Evolutionary conservation across 2,888 invertebrate genomes (phyloP), one percentile per base, ranked within the genome.

Genomic region (Leptinotarsa peninsularis): DNA sequence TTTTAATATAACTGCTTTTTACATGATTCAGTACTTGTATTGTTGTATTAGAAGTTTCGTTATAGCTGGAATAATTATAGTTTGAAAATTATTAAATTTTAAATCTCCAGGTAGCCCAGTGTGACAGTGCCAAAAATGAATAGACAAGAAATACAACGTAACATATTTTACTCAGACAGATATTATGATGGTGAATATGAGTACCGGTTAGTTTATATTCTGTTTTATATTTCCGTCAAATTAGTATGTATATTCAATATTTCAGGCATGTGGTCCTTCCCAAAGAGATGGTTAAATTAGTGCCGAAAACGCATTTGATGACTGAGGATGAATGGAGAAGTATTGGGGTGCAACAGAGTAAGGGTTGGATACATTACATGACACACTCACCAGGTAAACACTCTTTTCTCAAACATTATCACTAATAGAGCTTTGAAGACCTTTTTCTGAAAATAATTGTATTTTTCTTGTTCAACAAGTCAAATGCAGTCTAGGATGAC

Each of bases 311-410:
- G 71, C 97, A 97, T 88, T 89, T 98, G 78, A 97, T 98, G 97
- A 91, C 95, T 0, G 98, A 98, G 88, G 90, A 92, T 67, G 98
- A 98, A 89, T 98, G 98, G 98, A 92, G 98, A 84, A 91, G 93
- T 74, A 94, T 98, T 79, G 98, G 98, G 1, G 97, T 98, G 0
- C 97, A 98, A 88, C 98, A 98, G 88, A 97, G 97, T 84, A 95
- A 95, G 83, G 98, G 98, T 70, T 98, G 98, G 98, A 92, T 96
- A 17, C 98, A 98, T 89, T 98, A 98, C 84, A 98, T 98, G 98
- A 94, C 94, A 80, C 98, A 98, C 88, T 93, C 95, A 84, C 98
- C 98, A 86, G 96, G 96, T 96, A 89, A 70, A 66, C 18, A 49
- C 17, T 52, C n/a, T 17, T n/a, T 52, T 4, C 52, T 52, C 4